Base-by-base conservation (phyloP, 2,888 invertebrate genomes). In the Nomada flava region DNA sequence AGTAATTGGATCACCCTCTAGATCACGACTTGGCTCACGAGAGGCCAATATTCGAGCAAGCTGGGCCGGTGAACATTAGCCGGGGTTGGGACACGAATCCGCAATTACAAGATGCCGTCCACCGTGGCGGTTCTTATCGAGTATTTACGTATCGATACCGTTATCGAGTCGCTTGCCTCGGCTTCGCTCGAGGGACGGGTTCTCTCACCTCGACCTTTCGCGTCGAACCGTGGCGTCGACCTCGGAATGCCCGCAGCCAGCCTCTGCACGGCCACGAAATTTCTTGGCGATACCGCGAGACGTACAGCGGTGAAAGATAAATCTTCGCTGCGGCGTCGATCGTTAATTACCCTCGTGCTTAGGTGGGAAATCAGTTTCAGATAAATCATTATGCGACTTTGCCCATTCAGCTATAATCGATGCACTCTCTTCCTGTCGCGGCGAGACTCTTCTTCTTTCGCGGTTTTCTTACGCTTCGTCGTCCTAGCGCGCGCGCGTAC, bases 71-170 rank as follows among this genome's bases (percentile, higher is more conserved):
- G 83, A 79, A 88, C 87, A 84, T 87, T 88, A 86, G 77, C 84
- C 75, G 69, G 67, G 76, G 67, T 71, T 85, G 85, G 83, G 88
- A 91, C 90, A 91, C 85, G 89, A 89, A 86, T 90, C 81, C 84
- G 90, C 91, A 90, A 91, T 91, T 91, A 90, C 89, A 91, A 90
- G 90, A 87, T 70, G 73, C 80, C 80, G 82, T 70, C 52, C 42
- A 63, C 73, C 65, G 53, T 78, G 47, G 77, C 65, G 67, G 50
- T 82, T 83, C 89, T 88, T 89, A 89, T 89, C 88, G 88, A 80
- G 77, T 88, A 89, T 89, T 88, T 86, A 89, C 86, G 88, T 84
- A 89, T 88, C 84, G 89, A 88, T 89, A 86, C 83, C 89, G 87
- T 83, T 87, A 87, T 89, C 88, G 85, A 73, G 60, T 79, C 81